Conservation (phyloP, 2,113 vertebrate genomes). For the Pterocles burchelli region DNA sequence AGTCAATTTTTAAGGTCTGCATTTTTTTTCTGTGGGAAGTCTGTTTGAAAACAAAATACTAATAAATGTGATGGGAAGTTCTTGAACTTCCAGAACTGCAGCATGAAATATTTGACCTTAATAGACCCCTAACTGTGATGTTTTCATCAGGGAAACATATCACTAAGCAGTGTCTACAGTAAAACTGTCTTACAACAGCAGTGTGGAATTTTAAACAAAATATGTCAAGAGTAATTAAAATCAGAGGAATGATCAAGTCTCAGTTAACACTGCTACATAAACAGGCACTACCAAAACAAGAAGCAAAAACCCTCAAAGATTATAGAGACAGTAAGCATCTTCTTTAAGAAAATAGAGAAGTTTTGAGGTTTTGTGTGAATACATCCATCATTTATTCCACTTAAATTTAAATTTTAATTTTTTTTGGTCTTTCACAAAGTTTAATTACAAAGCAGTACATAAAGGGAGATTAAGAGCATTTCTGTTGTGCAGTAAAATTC, state of each 20-base stretch:
- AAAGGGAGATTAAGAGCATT: not conserved
- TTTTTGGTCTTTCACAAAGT: not conserved
- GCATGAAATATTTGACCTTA: constrained; percentile 63
- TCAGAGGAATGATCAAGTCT: constrained; percentile 42
- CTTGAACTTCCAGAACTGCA: constrained; percentile 53
- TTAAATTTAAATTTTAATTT: not conserved
- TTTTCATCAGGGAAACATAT: constrained; percentile 60
- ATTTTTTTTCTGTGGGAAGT: constrained; percentile 2
- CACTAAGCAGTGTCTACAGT: constrained; percentile 39
- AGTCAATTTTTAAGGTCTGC: constrained; percentile 7
- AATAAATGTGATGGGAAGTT: constrained; percentile 57
- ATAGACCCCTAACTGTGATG: constrained; percentile 51
- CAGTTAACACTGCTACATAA: not conserved
- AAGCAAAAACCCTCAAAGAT: not conserved
- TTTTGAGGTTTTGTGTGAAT: not conserved
- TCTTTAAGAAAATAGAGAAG: not conserved
- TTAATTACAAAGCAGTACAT: not conserved
- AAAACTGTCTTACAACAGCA: constrained; percentile 59
- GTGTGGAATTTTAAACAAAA: constrained; percentile 61
- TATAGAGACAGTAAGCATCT: not conserved
- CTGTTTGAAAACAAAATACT: constrained; percentile 35
- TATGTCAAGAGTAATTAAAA: constrained; percentile 59
- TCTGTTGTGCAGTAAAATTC: not conserved
- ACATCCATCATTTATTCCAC: not conserved
- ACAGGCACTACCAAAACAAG: constrained; percentile 40